Evolutionary conservation across 2,797 vertebrate species (phyloP).

Genomic region (Odontamblyopus lacepedii): DNA sequence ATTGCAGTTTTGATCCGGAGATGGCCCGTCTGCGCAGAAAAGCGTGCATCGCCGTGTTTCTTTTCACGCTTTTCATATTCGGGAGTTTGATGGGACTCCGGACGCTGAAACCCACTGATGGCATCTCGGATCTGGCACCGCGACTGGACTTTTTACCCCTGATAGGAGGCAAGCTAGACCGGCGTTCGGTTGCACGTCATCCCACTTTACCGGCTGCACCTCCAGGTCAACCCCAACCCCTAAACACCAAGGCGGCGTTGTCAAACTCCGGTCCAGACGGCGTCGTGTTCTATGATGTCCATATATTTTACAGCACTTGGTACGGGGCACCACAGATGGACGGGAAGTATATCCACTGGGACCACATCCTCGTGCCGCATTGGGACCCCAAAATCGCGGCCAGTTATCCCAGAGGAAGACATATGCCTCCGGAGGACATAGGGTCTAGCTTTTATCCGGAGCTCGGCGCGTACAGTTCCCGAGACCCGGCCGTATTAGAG

Average conservation of each 20-base stretch:
- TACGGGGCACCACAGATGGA: slow-evolving; percentile 83
- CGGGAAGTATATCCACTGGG: slow-evolving; percentile 86
- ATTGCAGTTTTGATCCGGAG: slow-evolving; percentile 19
- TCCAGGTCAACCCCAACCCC: slow-evolving; percentile 59
- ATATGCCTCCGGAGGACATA: slow-evolving; percentile 85
- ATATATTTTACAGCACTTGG: slow-evolving; percentile 90
- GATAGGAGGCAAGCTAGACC: slow-evolving; percentile 70
- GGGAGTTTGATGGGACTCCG: slow-evolving; percentile 89
- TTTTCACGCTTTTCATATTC: slow-evolving; percentile 87
- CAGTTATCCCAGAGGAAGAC: slow-evolving; percentile 86
- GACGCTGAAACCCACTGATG: slow-evolving; percentile 85
- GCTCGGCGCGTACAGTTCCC: slow-evolving; percentile 88
- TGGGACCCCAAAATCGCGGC: slow-evolving; percentile 92
- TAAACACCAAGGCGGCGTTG: slow-evolving; percentile 60
- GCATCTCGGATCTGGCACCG: slow-evolving; percentile 81
- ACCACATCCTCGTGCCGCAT: slow-evolving; percentile 89
- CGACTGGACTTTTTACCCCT: slow-evolving; percentile 79
- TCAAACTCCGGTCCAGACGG: slow-evolving; percentile 74
- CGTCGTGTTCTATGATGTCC: slow-evolving; percentile 85
- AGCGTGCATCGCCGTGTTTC: slow-evolving; percentile 83
- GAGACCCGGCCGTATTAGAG: slow-evolving; percentile 83
- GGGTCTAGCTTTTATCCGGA: slow-evolving; percentile 88
- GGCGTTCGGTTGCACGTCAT: slow-evolving; percentile 68
- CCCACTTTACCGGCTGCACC: slow-evolving; percentile 67
- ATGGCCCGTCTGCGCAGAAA: slow-evolving; percentile 87